Percentiles rank a stretch among this genome's conserved stretches.
These are phyloP conservation scores for Spinibarbus caldwelli DNA, from an alignment of 2,797 vertebrate species.

Conservation along the genomic window DNA sequence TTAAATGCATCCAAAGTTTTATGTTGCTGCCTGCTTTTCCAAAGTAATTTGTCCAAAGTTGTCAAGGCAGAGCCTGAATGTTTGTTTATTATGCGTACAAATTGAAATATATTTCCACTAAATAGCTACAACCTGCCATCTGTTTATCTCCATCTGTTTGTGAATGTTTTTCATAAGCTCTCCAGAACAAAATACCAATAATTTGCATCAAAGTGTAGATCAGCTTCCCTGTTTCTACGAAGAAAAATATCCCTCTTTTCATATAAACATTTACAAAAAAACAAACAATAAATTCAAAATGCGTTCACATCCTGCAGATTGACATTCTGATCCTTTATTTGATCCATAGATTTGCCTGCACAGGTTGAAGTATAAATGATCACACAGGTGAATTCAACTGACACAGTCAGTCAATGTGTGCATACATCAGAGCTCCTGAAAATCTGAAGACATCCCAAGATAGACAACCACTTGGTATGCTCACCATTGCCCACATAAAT, in stretches of 20 bases:
- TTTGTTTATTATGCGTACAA: slow-evolving; percentile 38
- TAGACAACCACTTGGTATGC: slow-evolving; percentile 43
- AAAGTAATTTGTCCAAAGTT: background rate
- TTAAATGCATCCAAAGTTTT: background rate
- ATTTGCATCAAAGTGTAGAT: slow-evolving; percentile 25
- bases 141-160: slow-evolving; percentile 38
- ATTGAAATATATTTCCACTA: slow-evolving; percentile 45
- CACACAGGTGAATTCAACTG: slow-evolving; percentile 44
- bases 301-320: background rate
- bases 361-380: slow-evolving; percentile 45
- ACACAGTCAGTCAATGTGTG: slow-evolving; percentile 15
- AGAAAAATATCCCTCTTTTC: background rate
- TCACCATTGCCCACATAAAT: slow-evolving; percentile 49
- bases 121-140: slow-evolving; percentile 44
- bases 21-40: background rate
- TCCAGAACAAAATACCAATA: slow-evolving; percentile 5
- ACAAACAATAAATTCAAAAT: background rate
- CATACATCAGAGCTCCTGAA: slow-evolving; percentile 2
- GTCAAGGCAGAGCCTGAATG: slow-evolving; percentile 28
- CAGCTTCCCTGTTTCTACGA: background rate
- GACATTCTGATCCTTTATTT: slow-evolving; percentile 44
- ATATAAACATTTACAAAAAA: background rate
- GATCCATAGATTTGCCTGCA: slow-evolving; percentile 28
- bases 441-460: slow-evolving; percentile 31
- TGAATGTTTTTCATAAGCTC: slow-evolving; percentile 30